phyloP scores from a whole-genome alignment of 1,140 invertebrate species.

The Helicoverpa armigera region DNA sequence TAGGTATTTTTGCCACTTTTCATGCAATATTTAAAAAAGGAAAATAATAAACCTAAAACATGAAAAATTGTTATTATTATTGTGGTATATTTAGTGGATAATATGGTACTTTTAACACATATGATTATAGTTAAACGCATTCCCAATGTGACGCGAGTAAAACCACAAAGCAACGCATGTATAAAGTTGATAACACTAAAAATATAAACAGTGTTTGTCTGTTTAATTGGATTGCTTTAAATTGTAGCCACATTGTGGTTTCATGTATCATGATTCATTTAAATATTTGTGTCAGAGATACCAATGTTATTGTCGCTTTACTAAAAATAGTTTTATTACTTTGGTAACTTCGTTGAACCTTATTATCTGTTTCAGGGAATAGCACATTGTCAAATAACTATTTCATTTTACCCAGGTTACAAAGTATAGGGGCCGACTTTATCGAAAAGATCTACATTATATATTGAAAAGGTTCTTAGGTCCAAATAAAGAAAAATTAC shows the following conservation, averaged over 20 bases:
- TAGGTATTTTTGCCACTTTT: no score
- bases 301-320: neutral
- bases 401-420: no score
- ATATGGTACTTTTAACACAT: no score
- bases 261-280: slow-evolving; percentile 3
- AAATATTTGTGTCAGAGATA: neutral
- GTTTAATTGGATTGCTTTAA: slow-evolving; percentile 1
- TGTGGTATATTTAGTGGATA: no score
- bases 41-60: neutral
- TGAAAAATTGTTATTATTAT: neutral
- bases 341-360: neutral
- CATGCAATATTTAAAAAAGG: no score
- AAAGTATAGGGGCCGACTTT: no score
- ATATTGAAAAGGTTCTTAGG: no score
- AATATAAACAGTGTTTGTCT: slow-evolving; percentile 13
- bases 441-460: no score
- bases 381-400: no score
- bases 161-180: neutral
- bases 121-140: no score
- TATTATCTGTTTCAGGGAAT: neutral
- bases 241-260: slow-evolving; percentile 25
- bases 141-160: no score
- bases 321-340: neutral
- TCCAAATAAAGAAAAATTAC: no score
- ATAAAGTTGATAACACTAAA: slow-evolving; percentile 17